These are phyloP conservation scores for Psittacula cyanocephala DNA, from an alignment of 2,113 vertebrate species.

Conservation along the genomic window DNA sequence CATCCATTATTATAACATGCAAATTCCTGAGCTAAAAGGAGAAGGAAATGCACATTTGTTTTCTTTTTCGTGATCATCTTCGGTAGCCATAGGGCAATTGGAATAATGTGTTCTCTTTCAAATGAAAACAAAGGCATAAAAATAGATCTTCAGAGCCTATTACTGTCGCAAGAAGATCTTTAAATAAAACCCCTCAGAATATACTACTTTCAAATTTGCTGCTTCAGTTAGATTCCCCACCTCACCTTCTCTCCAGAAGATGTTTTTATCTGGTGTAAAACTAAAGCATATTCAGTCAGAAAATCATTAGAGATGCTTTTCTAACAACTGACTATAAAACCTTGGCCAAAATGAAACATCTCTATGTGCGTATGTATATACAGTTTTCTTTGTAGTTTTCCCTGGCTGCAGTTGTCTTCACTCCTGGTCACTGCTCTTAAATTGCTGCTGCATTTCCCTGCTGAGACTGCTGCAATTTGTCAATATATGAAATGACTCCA, in stretches of 20 bases:
- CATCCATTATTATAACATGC: constrained; percentile 7
- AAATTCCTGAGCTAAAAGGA: constrained; percentile 6
- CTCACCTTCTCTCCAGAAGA: neutral
- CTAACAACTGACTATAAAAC: neutral
- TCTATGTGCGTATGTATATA: neutral
- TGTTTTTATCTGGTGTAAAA: neutral
- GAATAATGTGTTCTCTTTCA: constrained; percentile 55
- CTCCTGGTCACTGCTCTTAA: neutral
- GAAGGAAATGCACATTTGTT: constrained; percentile 18
- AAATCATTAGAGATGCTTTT: neutral
- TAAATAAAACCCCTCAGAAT: constrained; percentile 42
- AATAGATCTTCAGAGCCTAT: constrained; percentile 42
- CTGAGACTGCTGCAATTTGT: neutral
- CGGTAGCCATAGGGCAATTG: constrained; percentile 32
- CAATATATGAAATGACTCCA: neutral
- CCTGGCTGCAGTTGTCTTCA: neutral
- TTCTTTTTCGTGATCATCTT: constrained; percentile 8
- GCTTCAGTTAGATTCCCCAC: neutral
- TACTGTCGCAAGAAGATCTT: constrained; percentile 29
- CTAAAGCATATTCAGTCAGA: neutral
- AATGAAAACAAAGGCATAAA: constrained; percentile 59
- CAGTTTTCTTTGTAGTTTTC: neutral
- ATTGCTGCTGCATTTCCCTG: constrained; percentile 1
- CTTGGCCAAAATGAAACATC: neutral
- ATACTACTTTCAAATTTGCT: neutral